Conservation (phyloP, 2,797 vertebrate species). For the Labeo calbasu region DNA sequence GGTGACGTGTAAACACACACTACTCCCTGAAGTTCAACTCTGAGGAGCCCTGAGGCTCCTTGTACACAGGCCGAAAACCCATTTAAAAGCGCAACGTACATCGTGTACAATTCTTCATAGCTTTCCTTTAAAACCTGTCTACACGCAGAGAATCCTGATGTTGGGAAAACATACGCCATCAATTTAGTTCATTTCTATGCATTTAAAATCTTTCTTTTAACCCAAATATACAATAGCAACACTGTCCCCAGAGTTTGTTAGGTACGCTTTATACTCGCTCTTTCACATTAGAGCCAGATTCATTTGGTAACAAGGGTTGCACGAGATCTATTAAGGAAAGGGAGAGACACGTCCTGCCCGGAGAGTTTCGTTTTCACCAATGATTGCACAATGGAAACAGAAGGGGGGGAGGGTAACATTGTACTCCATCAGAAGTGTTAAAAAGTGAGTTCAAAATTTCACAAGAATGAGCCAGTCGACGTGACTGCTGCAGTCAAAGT, state of each 20-base stretch:
- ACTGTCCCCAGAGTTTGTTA: conserved; percentile 61
- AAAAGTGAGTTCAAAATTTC: conserved; percentile 20
- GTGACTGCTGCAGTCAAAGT: conserved; percentile 34
- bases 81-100: conserved; percentile 30
- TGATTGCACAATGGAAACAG: conserved; percentile 55
- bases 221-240: conserved; percentile 70
- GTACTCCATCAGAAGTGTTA: conserved; percentile 41
- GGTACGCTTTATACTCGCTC: conserved; percentile 45
- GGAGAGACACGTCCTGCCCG: conserved; percentile 1
- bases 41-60: conserved; percentile 42
- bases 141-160: background rate
- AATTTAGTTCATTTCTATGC: conserved; percentile 27
- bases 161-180: background rate
- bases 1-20: conserved; percentile 60
- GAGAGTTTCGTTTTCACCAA: conserved; percentile 41
- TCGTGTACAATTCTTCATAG: conserved; percentile 39
- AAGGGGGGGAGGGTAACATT: conserved; percentile 28
- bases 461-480: conserved; percentile 18
- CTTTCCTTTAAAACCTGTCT: conserved; percentile 28
- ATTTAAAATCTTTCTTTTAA: conserved; percentile 48
- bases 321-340: conserved; percentile 12
- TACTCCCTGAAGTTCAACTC: conserved; percentile 59
- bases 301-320: conserved; percentile 36
- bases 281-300: conserved; percentile 30
- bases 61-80: conserved; percentile 36